A percentile compares a stretch with the other conserved stretches of the same genome.
phyloP scores from a whole-genome alignment of 2,888 invertebrate species.

The Ennomos fuscantarius region DNA sequence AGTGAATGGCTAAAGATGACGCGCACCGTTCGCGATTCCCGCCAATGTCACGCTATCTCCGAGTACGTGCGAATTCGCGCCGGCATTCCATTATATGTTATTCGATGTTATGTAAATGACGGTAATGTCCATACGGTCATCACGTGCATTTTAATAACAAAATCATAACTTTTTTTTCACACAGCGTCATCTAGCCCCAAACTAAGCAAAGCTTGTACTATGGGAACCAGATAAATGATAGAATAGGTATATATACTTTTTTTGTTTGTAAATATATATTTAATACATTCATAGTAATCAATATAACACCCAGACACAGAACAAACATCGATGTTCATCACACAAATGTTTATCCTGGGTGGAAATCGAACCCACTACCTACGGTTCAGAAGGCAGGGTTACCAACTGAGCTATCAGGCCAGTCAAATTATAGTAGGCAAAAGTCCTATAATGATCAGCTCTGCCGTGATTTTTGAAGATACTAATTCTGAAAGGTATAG shows the following conservation, averaged over 20 bases:
- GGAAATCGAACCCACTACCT: too few relatives aligned
- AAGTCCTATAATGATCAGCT: neutral
- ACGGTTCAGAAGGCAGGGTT: too few relatives aligned
- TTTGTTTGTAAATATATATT: too few relatives aligned
- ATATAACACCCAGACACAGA: too few relatives aligned
- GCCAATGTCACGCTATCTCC: slow-evolving; percentile 32
- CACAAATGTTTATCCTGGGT: too few relatives aligned
- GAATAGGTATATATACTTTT: too few relatives aligned
- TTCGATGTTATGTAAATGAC: slow-evolving; percentile 22
- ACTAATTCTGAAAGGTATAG: neutral
- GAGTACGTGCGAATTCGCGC: slow-evolving; percentile 13
- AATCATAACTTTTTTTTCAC: slow-evolving; percentile 19
- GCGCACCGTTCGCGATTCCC: slow-evolving; percentile 19
- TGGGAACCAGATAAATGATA: too few relatives aligned
- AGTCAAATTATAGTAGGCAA: slow-evolving; percentile 3
- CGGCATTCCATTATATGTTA: slow-evolving; percentile 15
- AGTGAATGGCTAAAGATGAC: slow-evolving; percentile 36
- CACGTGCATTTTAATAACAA: slow-evolving; percentile 20
- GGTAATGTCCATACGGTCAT: slow-evolving; percentile 10
- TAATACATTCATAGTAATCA: too few relatives aligned
- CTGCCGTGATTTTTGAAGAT: neutral
- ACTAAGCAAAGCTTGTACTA: too few relatives aligned
- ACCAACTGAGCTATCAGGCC: too few relatives aligned
- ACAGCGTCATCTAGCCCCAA: too few relatives aligned
- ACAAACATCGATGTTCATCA: too few relatives aligned